Percentiles rank a stretch among this genome's conserved stretches.
Evolutionary conservation across 1,140 invertebrate genomes (phyloP).

Genomic region (Hypsibius dujardini): DNA sequence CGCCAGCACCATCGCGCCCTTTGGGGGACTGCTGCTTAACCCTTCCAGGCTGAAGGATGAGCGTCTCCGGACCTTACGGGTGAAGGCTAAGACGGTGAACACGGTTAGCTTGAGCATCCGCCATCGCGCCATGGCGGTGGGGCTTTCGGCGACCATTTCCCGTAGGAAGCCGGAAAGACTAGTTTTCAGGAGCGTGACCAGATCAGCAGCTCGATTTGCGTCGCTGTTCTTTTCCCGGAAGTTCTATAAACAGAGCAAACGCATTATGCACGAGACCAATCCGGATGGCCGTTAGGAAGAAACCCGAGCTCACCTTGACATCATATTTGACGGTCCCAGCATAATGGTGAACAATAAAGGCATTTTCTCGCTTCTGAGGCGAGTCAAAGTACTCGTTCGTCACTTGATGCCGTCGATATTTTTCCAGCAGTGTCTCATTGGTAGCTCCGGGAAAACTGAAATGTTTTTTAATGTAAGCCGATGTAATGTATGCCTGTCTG

Average conservation of each 20-base stretch:
- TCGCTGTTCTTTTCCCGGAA: slow-evolving; percentile 92
- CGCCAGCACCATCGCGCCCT: slow-evolving; percentile 19
- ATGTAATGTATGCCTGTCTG: no score
- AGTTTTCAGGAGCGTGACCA: slow-evolving; percentile 78
- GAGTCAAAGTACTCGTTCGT: slow-evolving; percentile 70
- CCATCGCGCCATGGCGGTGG: slow-evolving; percentile 84
- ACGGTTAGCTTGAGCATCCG: slow-evolving; percentile 79
- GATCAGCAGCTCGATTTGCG: slow-evolving; percentile 69
- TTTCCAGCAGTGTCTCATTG: slow-evolving; percentile 77
- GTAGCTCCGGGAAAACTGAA: slow-evolving; percentile 81
- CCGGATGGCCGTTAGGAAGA: no score
- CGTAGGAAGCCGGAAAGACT: slow-evolving; percentile 76
- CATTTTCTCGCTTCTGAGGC: slow-evolving; percentile 66
- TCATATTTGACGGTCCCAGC: slow-evolving; percentile 84
- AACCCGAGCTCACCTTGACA: slow-evolving; percentile 35
- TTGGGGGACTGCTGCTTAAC: background rate
- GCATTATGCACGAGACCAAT: no score
- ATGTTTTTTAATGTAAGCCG: no score
- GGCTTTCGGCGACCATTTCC: slow-evolving; percentile 77
- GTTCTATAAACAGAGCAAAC: slow-evolving; percentile 48
- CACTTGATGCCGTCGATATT: slow-evolving; percentile 58
- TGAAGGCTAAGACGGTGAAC: slow-evolving; percentile 75
- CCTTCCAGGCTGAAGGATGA: background rate
- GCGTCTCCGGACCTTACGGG: slow-evolving; percentile 37
- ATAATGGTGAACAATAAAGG: slow-evolving; percentile 83